A percentile compares a stretch with the other conserved stretches of the same genome.
These are phyloP conservation scores for Rhinoderma darwinii DNA, from an alignment of 2,113 vertebrate species.

Conservation along the genomic window DNA sequence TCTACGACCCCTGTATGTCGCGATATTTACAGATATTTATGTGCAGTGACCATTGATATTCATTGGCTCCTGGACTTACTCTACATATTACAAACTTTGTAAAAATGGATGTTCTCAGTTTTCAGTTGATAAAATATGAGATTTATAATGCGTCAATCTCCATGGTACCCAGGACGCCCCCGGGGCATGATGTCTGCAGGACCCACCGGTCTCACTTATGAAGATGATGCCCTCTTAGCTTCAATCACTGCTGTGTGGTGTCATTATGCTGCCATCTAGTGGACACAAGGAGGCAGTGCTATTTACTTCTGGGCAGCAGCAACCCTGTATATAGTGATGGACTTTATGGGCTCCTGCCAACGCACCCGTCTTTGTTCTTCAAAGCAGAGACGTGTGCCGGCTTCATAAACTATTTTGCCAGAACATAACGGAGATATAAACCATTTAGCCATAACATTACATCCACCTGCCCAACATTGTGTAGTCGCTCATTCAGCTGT, in stretches of 20 bases:
- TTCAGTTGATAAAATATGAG: not conserved
- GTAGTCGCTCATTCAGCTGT: too few species aligned
- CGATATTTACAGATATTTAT: too few species aligned
- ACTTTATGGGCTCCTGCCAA: too few species aligned
- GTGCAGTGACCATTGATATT: too few species aligned
- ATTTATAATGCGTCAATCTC: not conserved
- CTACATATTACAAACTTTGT: not conserved
- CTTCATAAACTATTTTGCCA: too few species aligned
- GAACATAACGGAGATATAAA: too few species aligned
- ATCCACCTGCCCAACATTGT: too few species aligned
- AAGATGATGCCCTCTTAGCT: not conserved
- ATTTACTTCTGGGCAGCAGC: not conserved
- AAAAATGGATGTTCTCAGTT: not conserved
- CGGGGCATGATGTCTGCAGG: not conserved
- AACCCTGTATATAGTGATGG: too few species aligned
- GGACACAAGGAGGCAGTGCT: not conserved
- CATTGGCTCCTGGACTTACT: not conserved
- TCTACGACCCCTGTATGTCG: too few species aligned
- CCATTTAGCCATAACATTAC: too few species aligned
- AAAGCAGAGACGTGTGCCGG: too few species aligned
- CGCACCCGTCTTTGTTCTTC: not conserved
- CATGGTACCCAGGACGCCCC: not conserved
- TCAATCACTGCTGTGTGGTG: not conserved
- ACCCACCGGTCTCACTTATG: not conserved
- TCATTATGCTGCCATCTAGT: conserved; percentile 30